Base-by-base conservation (phyloP, 2,113 vertebrate genomes). In the Cynoglossus semilaevis region DNA sequence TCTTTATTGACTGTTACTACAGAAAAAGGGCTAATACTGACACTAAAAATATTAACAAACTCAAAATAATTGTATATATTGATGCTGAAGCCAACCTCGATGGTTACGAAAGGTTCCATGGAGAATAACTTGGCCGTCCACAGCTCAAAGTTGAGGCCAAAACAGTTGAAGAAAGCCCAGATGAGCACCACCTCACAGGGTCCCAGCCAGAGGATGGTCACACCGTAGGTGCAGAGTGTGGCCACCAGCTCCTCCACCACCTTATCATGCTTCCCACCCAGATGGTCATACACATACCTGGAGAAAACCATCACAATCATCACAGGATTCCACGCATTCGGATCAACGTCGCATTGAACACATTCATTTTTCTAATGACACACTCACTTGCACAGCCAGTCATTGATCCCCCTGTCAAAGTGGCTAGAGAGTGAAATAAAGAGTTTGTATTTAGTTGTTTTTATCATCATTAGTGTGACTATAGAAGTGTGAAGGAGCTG, bases 391-490 rank as follows among this genome's bases (percentile, higher is more conserved):
- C 95, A 98, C 3, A 98, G 90, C 95, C 95, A 98, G 58, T 98
- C 94, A 0, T 98, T 96, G 76, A 98, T 98, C 43, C 96, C 96
- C 79, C 96, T 88, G 88, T 98, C 94, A 51, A 98, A 98, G 81
- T 98, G 94, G 58, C 96, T 98, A 47, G 16, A 76, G 80, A 50
- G 9, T 38, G 40, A 78, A 9, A n/a, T 9, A 16, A 17, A 41
- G 11, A 41, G 38, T 13, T 7, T 14, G 14, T 11, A 14, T 41
- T 41, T 41, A 41, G 12, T 13, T 41, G 2, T 35, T 11, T 29
- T 29, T 29, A 2, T 5, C 11, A 13, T 13, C 0, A 17, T 3
- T 35, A 11, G 16, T 36, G 5, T 9, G 22, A 50, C 38, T 1
- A 44, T 15, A 9, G 50, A 16, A 3, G 3, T 47, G 15, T 4